Evolutionary conservation across 2,797 vertebrate genomes (phyloP).

Genomic region (Hyperoplus lanceolatus): DNA sequence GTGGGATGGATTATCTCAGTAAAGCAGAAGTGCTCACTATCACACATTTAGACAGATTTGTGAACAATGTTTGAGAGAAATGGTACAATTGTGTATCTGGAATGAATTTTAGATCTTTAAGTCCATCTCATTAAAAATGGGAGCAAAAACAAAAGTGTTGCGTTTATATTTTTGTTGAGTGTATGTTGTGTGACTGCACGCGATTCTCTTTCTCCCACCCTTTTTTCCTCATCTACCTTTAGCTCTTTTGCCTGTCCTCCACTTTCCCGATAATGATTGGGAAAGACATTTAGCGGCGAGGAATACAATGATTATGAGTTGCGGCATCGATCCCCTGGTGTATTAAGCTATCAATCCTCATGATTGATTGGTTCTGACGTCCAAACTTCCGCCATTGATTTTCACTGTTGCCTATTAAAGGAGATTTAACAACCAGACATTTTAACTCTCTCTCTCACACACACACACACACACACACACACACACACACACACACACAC

Average conservation of each 20-base stretch:
- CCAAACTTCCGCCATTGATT: slow-evolving; percentile 76
- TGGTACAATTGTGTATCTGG: too few relatives aligned
- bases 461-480: neutral
- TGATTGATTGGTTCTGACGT: slow-evolving; percentile 70
- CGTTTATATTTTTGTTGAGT: too few relatives aligned
- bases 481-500: slow-evolving; percentile 15
- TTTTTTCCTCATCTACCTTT: slow-evolving; percentile 7
- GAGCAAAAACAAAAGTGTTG: too few relatives aligned
- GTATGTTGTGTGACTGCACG: slow-evolving; percentile 23
- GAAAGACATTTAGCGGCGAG: slow-evolving; percentile 62
- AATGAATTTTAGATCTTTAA: too few relatives aligned
- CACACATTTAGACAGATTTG: too few relatives aligned
- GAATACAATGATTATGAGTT: slow-evolving; percentile 77
- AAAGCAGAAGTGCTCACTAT: too few relatives aligned
- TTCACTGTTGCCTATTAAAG: slow-evolving; percentile 64
- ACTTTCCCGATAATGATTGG: slow-evolving; percentile 63
- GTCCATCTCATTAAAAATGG: too few relatives aligned
- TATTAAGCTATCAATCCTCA: slow-evolving; percentile 68
- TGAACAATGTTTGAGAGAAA: too few relatives aligned
- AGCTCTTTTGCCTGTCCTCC: slow-evolving; percentile 34
- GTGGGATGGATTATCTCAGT: too few relatives aligned
- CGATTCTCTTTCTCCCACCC: slow-evolving; percentile 34
- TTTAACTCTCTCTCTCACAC: neutral
- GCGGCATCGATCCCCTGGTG: slow-evolving; percentile 64
- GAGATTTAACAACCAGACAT: slow-evolving; percentile 49